Evolutionary conservation across 1,140 invertebrate genomes (phyloP), one percentile per base, ranked within the genome.

Genomic region (Halictus rubicundus): DNA sequence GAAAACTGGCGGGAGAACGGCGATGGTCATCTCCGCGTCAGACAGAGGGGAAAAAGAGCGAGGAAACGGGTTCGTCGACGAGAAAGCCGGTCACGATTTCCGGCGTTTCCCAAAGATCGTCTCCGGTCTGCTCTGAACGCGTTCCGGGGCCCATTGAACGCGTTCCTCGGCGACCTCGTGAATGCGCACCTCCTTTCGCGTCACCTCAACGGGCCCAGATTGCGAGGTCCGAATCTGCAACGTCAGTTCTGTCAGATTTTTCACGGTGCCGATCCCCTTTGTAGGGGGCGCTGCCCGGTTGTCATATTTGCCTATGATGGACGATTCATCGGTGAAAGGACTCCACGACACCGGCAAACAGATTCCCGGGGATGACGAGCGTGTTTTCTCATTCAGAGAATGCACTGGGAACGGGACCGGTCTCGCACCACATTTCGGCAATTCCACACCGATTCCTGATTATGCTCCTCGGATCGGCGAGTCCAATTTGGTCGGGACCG

Each of bases 221-320:
- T 81, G 88, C 88, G 85, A 83, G 81, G 91, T 93, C 90, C 91
- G 92, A 93, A 92, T 92, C 82, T 90, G 92, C 89, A 88, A 80
- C 90, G 91, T 93, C 92, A 93, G 90, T 88, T 86, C 82, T 68
- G 81, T 77, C 64, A 89, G 90, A 93, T 93, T 93, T 91, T 92
- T 92, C 92, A 93, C 92, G 91, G 88, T 90, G 46, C 87, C 89
- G 88, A 89, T 91, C 79, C 87, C 88, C 82, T 84, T 92, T 92
- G 86, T 91, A 87, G 88, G 81, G 82, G 88, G 88, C 90, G 85
- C 90, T 92, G 89, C 87, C 90, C 91, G 89, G 87, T 91, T 93
- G 92, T 93, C 92, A 93, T 93, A 93, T 93, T 93, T 93, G 91
- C 89, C 86, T 93, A 93, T 93, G 92, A 93, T 93, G 92, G 89